Evolutionary conservation across 2,888 invertebrate species (phyloP).

Genomic region (Drosophila cognata): DNA sequence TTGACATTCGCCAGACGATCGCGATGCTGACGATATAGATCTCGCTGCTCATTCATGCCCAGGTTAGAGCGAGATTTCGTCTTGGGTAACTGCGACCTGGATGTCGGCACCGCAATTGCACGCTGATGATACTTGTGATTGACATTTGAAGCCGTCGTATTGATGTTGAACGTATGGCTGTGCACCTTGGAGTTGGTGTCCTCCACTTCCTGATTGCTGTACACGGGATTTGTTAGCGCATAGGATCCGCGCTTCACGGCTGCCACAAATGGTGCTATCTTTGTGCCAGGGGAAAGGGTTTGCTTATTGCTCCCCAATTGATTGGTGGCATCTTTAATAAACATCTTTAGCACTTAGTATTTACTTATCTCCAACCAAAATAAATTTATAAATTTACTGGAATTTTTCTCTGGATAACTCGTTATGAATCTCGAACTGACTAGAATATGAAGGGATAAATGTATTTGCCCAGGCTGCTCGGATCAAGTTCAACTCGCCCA

Average conservation of each 20-base stretch:
- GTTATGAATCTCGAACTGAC: slow-evolving; percentile 20
- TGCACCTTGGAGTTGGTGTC: slow-evolving; percentile 31
- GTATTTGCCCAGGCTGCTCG: slow-evolving; percentile 16
- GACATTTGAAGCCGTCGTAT: slow-evolving; percentile 31
- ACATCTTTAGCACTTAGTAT: slow-evolving; percentile 45
- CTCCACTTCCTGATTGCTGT: slow-evolving; percentile 26
- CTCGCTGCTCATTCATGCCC: slow-evolving; percentile 54
- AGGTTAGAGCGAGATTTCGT: slow-evolving; percentile 49
- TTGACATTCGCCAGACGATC: slow-evolving; percentile 72
- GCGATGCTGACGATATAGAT: slow-evolving; percentile 72
- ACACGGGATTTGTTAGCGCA: slow-evolving; percentile 61
- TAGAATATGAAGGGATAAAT: background rate
- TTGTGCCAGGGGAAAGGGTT: slow-evolving; percentile 1
- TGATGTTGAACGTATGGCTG: slow-evolving; percentile 63
- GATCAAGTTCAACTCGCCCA: slow-evolving; percentile 5
- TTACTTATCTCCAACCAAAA: slow-evolving; percentile 12
- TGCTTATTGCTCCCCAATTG: slow-evolving; percentile 1
- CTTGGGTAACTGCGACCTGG: background rate
- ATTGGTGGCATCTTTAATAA: slow-evolving; percentile 52
- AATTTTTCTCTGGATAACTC: slow-evolving; percentile 50
- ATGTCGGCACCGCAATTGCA: slow-evolving; percentile 38
- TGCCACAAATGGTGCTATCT: slow-evolving; percentile 49
- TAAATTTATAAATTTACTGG: slow-evolving; percentile 39
- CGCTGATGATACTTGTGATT: slow-evolving; percentile 61
- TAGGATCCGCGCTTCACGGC: slow-evolving; percentile 57